phyloP scores from a whole-genome alignment of 1,140 invertebrate genomes.

The Drosophila carrolli region DNA sequence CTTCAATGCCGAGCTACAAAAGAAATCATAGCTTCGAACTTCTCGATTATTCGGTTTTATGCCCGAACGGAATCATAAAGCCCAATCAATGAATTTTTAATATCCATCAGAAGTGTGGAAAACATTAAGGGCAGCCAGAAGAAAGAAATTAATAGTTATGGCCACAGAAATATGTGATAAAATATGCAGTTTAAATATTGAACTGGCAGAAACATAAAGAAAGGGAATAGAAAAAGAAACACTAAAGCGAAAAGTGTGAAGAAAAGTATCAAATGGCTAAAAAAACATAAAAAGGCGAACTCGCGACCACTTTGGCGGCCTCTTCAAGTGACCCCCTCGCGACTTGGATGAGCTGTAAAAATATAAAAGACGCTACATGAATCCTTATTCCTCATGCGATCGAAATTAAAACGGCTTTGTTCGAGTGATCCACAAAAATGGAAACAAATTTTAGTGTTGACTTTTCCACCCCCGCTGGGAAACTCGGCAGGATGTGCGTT shows the following conservation, averaged over 20 bases:
- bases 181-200: conserved; percentile 56
- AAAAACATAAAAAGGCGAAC: conserved; percentile 23
- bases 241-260: conserved; percentile 67
- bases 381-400: conserved; percentile 45
- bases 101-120: conserved; percentile 76
- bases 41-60: conserved; percentile 40
- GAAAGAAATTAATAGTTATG: conserved; percentile 40
- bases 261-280: conserved; percentile 75
- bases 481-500: conserved; percentile 25
- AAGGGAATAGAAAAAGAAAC: conserved; percentile 40
- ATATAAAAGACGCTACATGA: conserved; percentile 76
- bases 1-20: background rate
- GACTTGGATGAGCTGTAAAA: conserved; percentile 72
- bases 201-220: conserved; percentile 49
- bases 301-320: conserved; percentile 25
- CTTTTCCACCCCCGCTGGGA: conserved; percentile 48
- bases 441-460: conserved; percentile 13
- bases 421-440: conserved; percentile 19
- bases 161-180: conserved; percentile 49
- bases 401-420: conserved; percentile 63
- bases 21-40: conserved; percentile 23
- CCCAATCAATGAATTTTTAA: conserved; percentile 77
- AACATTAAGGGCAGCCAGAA: conserved; percentile 64
- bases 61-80: conserved; percentile 51
- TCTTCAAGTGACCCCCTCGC: conserved; percentile 43